A percentile compares a stretch with the other conserved stretches of the same genome.
phyloP scores from a whole-genome alignment of 64 coral and sea anemone genomes.

The Montipora foliosa region DNA sequence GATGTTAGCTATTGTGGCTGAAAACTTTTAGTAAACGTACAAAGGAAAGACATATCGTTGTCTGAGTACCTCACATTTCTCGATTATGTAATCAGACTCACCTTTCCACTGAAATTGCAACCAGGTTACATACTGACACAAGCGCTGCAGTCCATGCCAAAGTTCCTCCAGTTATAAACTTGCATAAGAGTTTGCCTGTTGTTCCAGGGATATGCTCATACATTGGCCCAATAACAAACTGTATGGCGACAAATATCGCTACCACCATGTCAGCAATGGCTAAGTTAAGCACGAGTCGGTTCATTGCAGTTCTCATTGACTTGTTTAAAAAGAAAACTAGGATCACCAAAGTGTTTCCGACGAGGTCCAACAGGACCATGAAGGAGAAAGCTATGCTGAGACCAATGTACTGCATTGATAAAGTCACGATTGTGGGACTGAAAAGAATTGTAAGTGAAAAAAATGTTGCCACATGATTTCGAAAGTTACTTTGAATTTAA shows the following conservation, averaged over 20 bases:
- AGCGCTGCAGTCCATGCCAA: conserved; percentile 22
- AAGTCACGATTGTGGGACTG: not conserved
- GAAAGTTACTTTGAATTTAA: too few species aligned
- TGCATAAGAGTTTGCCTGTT: not conserved
- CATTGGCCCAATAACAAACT: conserved; percentile 20
- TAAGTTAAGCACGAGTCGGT: conserved; percentile 18
- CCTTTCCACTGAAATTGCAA: conserved; percentile 44
- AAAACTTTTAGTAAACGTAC: not conserved
- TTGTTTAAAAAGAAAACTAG: conserved; percentile 23
- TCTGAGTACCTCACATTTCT: too few species aligned
- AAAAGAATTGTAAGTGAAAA: not conserved
- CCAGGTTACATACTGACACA: conserved; percentile 10
- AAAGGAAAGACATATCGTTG: too few species aligned
- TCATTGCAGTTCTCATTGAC: conserved; percentile 39
- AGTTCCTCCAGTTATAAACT: conserved; percentile 32
- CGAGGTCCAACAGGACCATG: conserved; percentile 25
- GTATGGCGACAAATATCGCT: conserved; percentile 12
- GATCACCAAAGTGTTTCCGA: conserved; percentile 30
- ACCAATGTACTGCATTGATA: not conserved
- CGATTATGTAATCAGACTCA: not conserved
- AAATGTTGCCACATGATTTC: too few species aligned
- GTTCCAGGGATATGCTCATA: not conserved
- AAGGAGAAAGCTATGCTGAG: conserved; percentile 1
- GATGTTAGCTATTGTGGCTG: not conserved
- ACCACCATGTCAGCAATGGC: conserved; percentile 32